A percentile compares a stretch with the other conserved stretches of the same genome.
Conservation (phyloP, 2,888 invertebrate species). For the Pardosa pseudoannulata region DNA sequence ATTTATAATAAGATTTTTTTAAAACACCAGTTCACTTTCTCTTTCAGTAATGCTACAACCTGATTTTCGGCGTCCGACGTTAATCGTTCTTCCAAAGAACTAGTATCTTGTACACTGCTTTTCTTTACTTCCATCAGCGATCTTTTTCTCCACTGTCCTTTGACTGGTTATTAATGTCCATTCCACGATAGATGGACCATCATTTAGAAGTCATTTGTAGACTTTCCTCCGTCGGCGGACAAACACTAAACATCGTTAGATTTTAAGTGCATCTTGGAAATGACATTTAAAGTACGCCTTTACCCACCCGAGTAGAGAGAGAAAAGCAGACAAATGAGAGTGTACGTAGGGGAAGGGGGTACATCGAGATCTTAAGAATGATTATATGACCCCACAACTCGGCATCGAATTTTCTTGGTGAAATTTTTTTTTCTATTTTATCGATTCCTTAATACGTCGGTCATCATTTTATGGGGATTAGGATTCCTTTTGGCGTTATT, state of each 20-base stretch:
- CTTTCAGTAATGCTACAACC: too few species aligned
- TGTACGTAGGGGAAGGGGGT: not conserved
- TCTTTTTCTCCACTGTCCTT: not conserved
- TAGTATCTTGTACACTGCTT: not conserved
- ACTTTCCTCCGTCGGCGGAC: not conserved
- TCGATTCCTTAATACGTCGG: too few species aligned
- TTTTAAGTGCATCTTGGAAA: not conserved
- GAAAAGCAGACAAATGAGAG: too few species aligned
- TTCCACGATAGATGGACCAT: not conserved
- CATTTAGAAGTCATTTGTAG: conserved; percentile 7
- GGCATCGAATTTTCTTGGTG: too few species aligned
- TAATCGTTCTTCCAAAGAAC: not conserved
- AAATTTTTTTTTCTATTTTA: too few species aligned
- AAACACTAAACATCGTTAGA: not conserved
- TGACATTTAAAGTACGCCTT: not conserved
- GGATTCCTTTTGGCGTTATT: too few species aligned
- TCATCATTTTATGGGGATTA: too few species aligned
- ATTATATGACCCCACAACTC: too few species aligned
- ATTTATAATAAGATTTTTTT: too few species aligned
- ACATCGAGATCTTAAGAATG: too few species aligned
- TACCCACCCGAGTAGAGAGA: not conserved
- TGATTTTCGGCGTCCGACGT: too few species aligned
- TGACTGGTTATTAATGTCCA: not conserved
- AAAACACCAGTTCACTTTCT: too few species aligned
- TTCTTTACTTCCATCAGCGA: not conserved